These are phyloP conservation scores for Myotis brandtii DNA, from an alignment of 2,113 vertebrate genomes.

Conservation along the genomic window DNA sequence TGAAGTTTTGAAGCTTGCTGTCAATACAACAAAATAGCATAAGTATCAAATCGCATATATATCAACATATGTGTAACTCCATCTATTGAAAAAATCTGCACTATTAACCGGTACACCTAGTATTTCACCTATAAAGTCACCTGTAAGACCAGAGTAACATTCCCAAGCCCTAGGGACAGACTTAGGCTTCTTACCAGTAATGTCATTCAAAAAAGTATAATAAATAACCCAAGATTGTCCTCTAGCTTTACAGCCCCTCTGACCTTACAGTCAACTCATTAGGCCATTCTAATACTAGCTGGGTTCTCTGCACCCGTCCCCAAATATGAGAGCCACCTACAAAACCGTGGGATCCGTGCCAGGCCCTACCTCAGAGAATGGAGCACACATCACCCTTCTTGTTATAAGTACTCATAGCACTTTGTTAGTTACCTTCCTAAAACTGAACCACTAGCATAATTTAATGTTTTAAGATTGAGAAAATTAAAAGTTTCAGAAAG, in stretches of 20 bases:
- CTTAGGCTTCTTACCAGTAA: background rate
- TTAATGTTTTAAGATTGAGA: slow-evolving; percentile 35
- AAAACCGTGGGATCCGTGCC: background rate
- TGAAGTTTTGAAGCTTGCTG: no score
- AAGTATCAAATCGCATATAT: no score
- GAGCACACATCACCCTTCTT: background rate
- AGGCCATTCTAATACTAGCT: background rate
- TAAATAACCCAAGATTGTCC: background rate
- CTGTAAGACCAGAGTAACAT: background rate
- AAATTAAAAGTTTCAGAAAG: slow-evolving; percentile 45
- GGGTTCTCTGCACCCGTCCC: background rate
- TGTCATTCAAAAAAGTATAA: slow-evolving; percentile 10
- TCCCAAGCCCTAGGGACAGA: background rate
- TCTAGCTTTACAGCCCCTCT: slow-evolving; percentile 2
- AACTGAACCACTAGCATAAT: slow-evolving; percentile 7
- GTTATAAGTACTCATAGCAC: background rate
- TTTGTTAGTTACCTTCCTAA: slow-evolving; percentile 19
- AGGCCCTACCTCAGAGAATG: background rate
- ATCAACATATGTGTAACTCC: no score
- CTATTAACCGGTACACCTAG: no score
- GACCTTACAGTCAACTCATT: background rate
- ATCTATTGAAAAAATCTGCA: no score
- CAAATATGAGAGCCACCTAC: background rate
- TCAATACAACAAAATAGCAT: no score
- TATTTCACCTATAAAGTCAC: background rate